phyloP scores from a whole-genome alignment of 2,113 vertebrate genomes.

The Callopanchax toddi region DNA sequence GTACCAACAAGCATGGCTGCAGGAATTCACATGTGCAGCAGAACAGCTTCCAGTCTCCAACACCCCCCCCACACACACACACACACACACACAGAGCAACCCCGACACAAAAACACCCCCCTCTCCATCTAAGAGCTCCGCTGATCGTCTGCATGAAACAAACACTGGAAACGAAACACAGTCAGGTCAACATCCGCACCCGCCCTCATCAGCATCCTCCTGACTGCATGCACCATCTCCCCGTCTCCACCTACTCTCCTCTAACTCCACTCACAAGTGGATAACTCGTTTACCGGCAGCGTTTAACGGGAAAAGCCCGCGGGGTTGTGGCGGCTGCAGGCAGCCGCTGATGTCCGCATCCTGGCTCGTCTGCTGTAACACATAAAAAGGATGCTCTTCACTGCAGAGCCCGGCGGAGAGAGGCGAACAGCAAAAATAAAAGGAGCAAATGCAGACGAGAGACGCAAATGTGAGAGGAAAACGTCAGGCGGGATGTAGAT shows the following conservation, averaged over 20 bases:
- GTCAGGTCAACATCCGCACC: conserved; percentile 58
- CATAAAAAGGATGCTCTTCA: conserved; percentile 40
- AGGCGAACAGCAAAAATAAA: background rate
- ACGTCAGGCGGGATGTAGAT: conserved; percentile 26
- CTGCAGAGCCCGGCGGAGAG: conserved; percentile 35
- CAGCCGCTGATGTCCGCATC: conserved; percentile 60
- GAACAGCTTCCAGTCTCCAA: conserved; percentile 4
- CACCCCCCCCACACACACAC: background rate
- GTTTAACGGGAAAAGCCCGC: conserved; percentile 43
- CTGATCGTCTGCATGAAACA: conserved; percentile 6
- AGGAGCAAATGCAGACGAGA: conserved; percentile 11
- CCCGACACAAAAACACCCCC: background rate
- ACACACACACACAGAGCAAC: background rate
- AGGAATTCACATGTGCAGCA: conserved; percentile 45
- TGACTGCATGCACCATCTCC: conserved; percentile 30
- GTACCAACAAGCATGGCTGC: conserved; percentile 62
- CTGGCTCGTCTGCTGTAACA: conserved; percentile 42
- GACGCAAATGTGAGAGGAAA: too few species aligned
- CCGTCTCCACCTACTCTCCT: background rate
- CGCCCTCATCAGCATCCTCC: conserved; percentile 26
- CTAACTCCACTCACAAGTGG: background rate
- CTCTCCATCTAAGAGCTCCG: conserved; percentile 8
- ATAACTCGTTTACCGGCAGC: conserved; percentile 49
- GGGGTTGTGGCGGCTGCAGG: conserved; percentile 51
- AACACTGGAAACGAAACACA: conserved; percentile 19